Percentiles rank a stretch among this genome's conserved stretches.
Conservation (phyloP, 2,113 vertebrate genomes). For the Phrynosoma blainvillii region DNA sequence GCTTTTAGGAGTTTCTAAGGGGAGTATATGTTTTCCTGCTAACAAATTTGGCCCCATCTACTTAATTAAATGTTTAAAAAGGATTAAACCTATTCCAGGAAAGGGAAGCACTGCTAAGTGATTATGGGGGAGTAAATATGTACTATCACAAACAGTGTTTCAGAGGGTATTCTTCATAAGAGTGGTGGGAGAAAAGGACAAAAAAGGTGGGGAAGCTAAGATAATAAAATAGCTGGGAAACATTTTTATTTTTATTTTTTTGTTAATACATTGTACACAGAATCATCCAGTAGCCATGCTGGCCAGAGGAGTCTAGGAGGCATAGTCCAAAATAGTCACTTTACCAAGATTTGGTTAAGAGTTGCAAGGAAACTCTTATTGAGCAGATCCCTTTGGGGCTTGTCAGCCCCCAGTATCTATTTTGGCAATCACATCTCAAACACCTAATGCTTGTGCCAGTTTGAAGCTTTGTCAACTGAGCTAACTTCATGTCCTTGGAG, state of each 20-base stretch:
- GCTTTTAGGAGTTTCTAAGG: background rate
- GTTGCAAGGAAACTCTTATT: too few species aligned
- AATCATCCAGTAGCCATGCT: background rate
- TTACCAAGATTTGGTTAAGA: background rate
- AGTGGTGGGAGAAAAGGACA: too few species aligned
- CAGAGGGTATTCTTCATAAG: background rate
- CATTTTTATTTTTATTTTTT: background rate
- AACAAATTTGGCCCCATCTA: background rate
- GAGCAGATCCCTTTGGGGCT: background rate
- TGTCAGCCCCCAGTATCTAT: background rate
- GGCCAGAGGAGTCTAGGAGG: background rate
- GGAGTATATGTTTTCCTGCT: background rate
- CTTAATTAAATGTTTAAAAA: background rate
- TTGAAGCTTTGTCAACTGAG: background rate
- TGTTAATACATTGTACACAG: too few species aligned
- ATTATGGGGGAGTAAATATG: background rate
- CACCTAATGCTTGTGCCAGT: background rate
- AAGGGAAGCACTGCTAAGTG: background rate
- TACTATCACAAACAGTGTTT: background rate
- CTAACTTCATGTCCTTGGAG: background rate
- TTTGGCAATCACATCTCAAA: background rate
- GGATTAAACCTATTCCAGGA: background rate
- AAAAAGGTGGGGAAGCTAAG: background rate
- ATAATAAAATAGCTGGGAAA: background rate
- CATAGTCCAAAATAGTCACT: background rate